Evolutionary conservation across 2,888 invertebrate species (phyloP), one percentile per base, ranked within the genome.

Genomic region (Synanthedon tipuliformis): DNA sequence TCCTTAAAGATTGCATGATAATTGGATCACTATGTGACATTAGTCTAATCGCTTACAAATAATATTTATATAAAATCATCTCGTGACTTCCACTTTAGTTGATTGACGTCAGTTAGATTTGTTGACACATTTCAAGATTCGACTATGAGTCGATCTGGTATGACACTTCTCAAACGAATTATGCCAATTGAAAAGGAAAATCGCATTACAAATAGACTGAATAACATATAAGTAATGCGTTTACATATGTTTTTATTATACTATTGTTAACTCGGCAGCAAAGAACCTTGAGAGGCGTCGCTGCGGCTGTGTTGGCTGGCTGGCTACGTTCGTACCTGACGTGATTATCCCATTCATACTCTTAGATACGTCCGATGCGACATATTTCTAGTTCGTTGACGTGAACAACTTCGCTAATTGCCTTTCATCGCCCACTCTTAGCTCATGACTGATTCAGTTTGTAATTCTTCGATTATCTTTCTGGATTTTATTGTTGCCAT

Each of bases 311-410:
- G 63, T 64, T 64, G 68, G 64, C 60, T 64, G 68, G 64, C 60
- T 59, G 59, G 62, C 66, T 64, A 63, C 64, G 66, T 61, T 60
- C 61, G 57, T 60, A 64, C 62, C 61, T 64, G 67, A 68, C 70
- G 63, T 61, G 64, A 60, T 61, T 58, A 55, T 58, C 57, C 59
- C 71, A 75, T 79, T 77, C 73, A 74, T 70, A 65, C 62, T 15
- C 23, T n/a, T 61, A 57, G 66, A 64, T 71, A 70, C 69, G 68
- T 70, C 61, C 59, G 54, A 58, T 61, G 60, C 58, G 64, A 70
- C 70, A 71, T 72, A 66, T 69, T 73, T 75, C 70, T 74, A 68
- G 68, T 73, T 69, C 64, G 66, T 68, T 76, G 78, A 75, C 74
- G 76, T 73, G 69, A 61, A 64, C 65, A 56, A 59, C 60, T 61